Evolutionary conservation across 2,797 vertebrate species (phyloP), one percentile per base, ranked within the genome.

Genomic region (Macropodus opercularis): DNA sequence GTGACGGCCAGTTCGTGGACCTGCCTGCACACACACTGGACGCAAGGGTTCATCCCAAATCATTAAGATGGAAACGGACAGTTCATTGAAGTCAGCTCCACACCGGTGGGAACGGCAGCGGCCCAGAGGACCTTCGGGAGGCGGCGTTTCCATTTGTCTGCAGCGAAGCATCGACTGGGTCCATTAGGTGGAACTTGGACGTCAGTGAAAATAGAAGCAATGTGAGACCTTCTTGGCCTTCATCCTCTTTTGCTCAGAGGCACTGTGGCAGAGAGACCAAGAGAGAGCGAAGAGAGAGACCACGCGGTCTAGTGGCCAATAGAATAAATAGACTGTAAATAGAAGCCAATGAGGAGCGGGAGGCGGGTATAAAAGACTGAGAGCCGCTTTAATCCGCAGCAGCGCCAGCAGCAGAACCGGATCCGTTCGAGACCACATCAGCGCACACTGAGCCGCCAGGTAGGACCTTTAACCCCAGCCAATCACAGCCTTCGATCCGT

Each of bases 321-420:
- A 83, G 92, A 95, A 95, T 97, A 95, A 97, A 97, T 96, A 95
- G 95, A 93, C 92, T 94, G 92, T 88, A 95, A 95, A 96, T 95
- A 97, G 81, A 84, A 75, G 72, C 96, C 96, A 98, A 97, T 97
- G 56, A 87, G 75, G 55, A 24, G 14, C 23, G 3, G 55, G 64
- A 69, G 79, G 67, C 27, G 82, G 65, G n/a, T 83, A 87, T 87
- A 86, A 80, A 83, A 80, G 0, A 18, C 53, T 6, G 48, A 13
- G 47, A 46, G 53, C 62, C 29, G 63, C 72, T 77, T 63, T 83
- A 83, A 86, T 86, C 86, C 62, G 49, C 83, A 77, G 53, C 75
- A 83, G 75, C 65, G 71, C 72, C 60, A 79, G 51, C 71, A 72
- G 50, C 24, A 47, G 46, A 22, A 12, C 15, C 36, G 47, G 76